Percentiles rank a stretch among this genome's conserved stretches.
Conservation (phyloP, 2,888 invertebrate genomes). For the Troides aeacus region DNA sequence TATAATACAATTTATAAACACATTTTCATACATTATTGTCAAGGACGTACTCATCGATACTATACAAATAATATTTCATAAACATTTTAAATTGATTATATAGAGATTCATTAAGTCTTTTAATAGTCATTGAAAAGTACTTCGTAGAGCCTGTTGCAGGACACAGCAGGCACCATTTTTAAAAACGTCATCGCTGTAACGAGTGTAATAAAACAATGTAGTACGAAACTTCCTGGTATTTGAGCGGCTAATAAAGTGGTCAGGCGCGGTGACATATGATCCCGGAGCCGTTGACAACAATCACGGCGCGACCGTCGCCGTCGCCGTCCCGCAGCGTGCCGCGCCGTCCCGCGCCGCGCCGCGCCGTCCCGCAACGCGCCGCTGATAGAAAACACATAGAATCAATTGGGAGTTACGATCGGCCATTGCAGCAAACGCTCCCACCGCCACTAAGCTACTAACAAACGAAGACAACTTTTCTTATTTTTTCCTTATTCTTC, state of each 20-base stretch:
- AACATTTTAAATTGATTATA: too few species aligned
- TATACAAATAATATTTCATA: too few species aligned
- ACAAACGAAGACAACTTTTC: background rate
- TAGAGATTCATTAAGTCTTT: too few species aligned
- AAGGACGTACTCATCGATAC: too few species aligned
- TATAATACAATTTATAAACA: too few species aligned
- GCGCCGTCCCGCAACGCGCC: slow-evolving; percentile 2
- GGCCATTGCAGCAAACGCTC: slow-evolving; percentile 26
- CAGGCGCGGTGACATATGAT: slow-evolving; percentile 1
- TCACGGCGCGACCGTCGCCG: slow-evolving; percentile 12
- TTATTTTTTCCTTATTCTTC: too few species aligned
- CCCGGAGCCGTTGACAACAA: slow-evolving; percentile 16
- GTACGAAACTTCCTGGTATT: slow-evolving; percentile 11
- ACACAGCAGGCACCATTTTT: background rate
- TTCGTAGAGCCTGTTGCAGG: background rate
- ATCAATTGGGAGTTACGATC: slow-evolving; percentile 46
- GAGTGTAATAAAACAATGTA: background rate
- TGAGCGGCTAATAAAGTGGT: slow-evolving; percentile 17
- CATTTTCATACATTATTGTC: too few species aligned
- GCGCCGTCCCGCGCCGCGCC: background rate
- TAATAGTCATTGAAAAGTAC: background rate
- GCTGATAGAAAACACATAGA: slow-evolving; percentile 52
- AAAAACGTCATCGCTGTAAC: too few species aligned
- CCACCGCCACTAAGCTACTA: slow-evolving; percentile 1
- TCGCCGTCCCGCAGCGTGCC: background rate